Conservation (phyloP, 2,888 invertebrate genomes). For the Ptychoptera albimana region DNA sequence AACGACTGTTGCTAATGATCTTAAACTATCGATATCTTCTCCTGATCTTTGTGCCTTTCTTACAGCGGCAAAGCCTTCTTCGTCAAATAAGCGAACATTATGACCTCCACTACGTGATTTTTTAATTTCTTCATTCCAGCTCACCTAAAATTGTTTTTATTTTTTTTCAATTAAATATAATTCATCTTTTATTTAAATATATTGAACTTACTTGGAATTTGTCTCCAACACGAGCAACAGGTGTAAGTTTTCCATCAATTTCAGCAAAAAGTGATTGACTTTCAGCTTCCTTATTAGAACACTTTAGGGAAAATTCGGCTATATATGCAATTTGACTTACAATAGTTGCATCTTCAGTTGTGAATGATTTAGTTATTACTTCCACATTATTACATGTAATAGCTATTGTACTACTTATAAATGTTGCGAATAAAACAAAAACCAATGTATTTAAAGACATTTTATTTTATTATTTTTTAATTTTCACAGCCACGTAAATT, state of each 20-base stretch:
- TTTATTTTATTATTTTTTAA: neutral
- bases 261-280: conserved; percentile 75
- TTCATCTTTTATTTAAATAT: neutral
- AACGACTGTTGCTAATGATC: conserved; percentile 48
- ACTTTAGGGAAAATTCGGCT: conserved; percentile 75
- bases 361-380: conserved; percentile 65
- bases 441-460: neutral
- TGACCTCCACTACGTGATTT: conserved; percentile 69
- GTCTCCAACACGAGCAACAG: conserved; percentile 62
- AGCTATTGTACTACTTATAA: conserved; percentile 11
- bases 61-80: conserved; percentile 78
- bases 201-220: conserved; percentile 61
- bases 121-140: conserved; percentile 82
- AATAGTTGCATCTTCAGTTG: conserved; percentile 83
- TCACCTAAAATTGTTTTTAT: conserved; percentile 44
- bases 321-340: conserved; percentile 82
- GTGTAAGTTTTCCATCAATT: conserved; percentile 68
- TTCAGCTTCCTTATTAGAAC: conserved; percentile 44
- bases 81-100: conserved; percentile 69
- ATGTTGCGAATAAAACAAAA: neutral
- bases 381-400: conserved; percentile 42
- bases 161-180: neutral
- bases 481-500: neutral
- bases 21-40: conserved; percentile 45
- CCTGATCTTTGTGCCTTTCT: conserved; percentile 65